These are phyloP conservation scores for Apotomis betuletana DNA, from an alignment of 2,888 invertebrate species.

Conservation along the genomic window DNA sequence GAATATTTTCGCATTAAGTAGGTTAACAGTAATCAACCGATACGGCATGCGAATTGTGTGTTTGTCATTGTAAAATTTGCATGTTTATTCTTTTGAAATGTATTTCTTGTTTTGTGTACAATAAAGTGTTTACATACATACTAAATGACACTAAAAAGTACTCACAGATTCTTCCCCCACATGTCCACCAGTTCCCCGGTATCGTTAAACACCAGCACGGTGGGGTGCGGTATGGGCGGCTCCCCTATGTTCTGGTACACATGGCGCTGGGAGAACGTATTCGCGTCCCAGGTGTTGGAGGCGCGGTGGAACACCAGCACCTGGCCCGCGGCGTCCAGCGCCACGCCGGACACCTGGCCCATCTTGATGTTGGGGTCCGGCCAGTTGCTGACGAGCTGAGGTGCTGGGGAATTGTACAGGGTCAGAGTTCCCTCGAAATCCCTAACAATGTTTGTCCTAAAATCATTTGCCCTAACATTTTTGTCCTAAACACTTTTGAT, in stretches of 20 bases:
- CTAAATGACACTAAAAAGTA: slow-evolving; percentile 41
- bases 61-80: too few species aligned
- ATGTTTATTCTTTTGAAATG: too few species aligned
- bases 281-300: slow-evolving; percentile 84
- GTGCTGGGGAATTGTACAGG: slow-evolving; percentile 63
- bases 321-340: slow-evolving; percentile 88
- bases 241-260: slow-evolving; percentile 79
- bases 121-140: too few species aligned
- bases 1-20: too few species aligned
- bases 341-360: slow-evolving; percentile 92
- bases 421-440: too few species aligned
- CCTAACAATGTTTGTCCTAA: too few species aligned
- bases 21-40: too few species aligned
- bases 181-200: slow-evolving; percentile 84
- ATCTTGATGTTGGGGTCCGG: slow-evolving; percentile 78
- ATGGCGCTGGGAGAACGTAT: slow-evolving; percentile 84
- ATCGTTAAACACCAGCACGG: slow-evolving; percentile 86
- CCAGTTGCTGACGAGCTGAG: slow-evolving; percentile 83
- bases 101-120: too few species aligned
- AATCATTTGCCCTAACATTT: too few species aligned
- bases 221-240: slow-evolving; percentile 85
- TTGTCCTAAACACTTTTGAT: too few species aligned
- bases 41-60: too few species aligned
- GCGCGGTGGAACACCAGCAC: slow-evolving; percentile 93
- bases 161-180: slow-evolving; percentile 89